Percentiles rank a stretch among this genome's conserved stretches.
phyloP scores from a whole-genome alignment of 2,888 invertebrate genomes.

The Odontocolon sp. region DNA sequence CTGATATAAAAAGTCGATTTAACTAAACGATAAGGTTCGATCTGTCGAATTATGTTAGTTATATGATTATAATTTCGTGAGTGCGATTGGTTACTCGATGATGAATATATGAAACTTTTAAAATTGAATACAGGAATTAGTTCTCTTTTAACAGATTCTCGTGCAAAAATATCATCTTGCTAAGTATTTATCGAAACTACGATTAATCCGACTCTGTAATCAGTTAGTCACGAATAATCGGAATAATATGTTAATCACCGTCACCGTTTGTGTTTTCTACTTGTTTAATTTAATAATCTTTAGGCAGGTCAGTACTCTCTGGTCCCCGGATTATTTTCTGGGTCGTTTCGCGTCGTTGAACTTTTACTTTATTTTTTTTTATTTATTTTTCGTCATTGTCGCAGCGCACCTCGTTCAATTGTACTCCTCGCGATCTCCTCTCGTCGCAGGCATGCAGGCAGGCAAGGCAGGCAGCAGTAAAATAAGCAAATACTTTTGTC shows the following conservation, averaged over 20 bases:
- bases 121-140: too few species aligned
- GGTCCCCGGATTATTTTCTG: slow-evolving; percentile 2
- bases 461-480: slow-evolving; percentile 19
- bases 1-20: background rate
- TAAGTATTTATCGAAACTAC: too few species aligned
- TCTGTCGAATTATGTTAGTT: too few species aligned
- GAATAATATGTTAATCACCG: background rate
- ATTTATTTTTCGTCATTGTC: slow-evolving; percentile 38
- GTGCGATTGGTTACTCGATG: too few species aligned
- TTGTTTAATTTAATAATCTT: too few species aligned
- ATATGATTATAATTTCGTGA: too few species aligned
- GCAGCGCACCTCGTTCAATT: slow-evolving; percentile 30
- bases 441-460: background rate
- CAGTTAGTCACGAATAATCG: background rate
- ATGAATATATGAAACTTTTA: too few species aligned
- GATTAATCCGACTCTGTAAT: too few species aligned
- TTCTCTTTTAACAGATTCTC: too few species aligned
- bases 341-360: slow-evolving; percentile 10
- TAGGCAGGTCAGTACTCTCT: slow-evolving; percentile 28
- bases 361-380: background rate
- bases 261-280: background rate
- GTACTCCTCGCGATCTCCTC: background rate
- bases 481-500: slow-evolving; percentile 36
- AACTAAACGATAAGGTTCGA: background rate
- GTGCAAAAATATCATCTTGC: too few species aligned